Percentiles rank a stretch among this genome's conserved stretches.
These are phyloP conservation scores for Ashinkailepas kermadecensis DNA, from an alignment of 2,888 invertebrate species.

Conservation along the genomic window DNA sequence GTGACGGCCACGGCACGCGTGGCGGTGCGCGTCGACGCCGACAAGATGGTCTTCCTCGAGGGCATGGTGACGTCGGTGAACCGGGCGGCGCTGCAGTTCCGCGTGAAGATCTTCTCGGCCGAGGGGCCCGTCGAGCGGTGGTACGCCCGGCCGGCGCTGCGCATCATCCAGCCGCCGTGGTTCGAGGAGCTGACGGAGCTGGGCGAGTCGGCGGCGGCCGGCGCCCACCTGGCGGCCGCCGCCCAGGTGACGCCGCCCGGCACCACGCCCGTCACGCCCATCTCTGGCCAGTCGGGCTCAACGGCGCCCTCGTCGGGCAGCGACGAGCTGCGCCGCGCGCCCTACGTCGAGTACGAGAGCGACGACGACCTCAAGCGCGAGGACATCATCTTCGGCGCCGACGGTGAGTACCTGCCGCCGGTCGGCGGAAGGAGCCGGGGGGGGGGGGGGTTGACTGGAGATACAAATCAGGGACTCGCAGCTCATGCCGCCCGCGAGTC, in stretches of 20 bases:
- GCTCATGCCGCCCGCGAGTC: too few relatives aligned
- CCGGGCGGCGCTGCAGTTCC: background rate
- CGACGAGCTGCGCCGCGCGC: constrained; percentile 44
- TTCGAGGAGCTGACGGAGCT: constrained; percentile 74
- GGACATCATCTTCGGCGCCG: constrained; percentile 73
- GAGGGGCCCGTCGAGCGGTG: constrained; percentile 48
- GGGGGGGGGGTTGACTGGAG: background rate
- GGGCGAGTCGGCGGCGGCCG: constrained; percentile 11
- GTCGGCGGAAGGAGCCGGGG: background rate
- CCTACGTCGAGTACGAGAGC: constrained; percentile 72
- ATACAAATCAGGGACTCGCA: too few relatives aligned
- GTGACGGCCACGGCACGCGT: constrained; percentile 70
- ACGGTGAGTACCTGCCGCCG: constrained; percentile 47
- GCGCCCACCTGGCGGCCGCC: constrained; percentile 29
- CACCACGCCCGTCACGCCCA: constrained; percentile 32
- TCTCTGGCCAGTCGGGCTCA: constrained; percentile 32
- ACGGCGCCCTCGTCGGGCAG: constrained; percentile 44
- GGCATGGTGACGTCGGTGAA: constrained; percentile 55
- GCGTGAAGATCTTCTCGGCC: background rate
- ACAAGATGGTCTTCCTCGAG: constrained; percentile 63
- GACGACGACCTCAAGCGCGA: constrained; percentile 82
- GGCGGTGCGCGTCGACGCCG: constrained; percentile 52
- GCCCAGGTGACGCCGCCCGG: constrained; percentile 32
- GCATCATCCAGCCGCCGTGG: constrained; percentile 90
- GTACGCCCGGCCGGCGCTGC: constrained; percentile 80